phyloP scores from a whole-genome alignment of 2,113 vertebrate species.

The Tenrec ecaudatus region DNA sequence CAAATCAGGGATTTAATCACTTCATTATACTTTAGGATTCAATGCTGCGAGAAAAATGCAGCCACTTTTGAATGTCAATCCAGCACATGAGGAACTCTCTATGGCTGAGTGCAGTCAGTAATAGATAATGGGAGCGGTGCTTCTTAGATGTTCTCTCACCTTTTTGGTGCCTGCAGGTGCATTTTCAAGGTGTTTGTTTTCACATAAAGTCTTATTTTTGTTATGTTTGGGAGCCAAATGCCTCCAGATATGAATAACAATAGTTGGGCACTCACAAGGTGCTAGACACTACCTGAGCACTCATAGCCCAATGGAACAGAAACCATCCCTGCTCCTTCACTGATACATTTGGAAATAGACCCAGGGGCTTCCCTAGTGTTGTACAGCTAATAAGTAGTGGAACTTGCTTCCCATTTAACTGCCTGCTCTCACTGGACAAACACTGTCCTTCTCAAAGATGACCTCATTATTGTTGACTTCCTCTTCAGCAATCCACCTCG shows the following conservation, averaged over 20 bases:
- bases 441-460: background rate
- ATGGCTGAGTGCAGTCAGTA: background rate
- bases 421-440: background rate
- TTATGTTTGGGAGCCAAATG: background rate
- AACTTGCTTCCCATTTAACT: conserved; percentile 26
- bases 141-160: background rate
- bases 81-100: background rate
- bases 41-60: background rate
- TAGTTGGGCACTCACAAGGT: background rate
- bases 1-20: conserved; percentile 15
- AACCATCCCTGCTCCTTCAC: background rate
- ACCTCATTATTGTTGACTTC: background rate
- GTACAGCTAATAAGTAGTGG: background rate
- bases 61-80: background rate
- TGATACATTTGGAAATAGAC: background rate
- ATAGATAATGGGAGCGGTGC: background rate
- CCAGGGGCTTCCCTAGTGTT: background rate
- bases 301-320: background rate
- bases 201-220: background rate
- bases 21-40: background rate
- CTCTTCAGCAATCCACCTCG: background rate
- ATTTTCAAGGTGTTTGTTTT: background rate
- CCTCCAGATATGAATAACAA: background rate
- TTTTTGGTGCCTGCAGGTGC: rapidly evolving
- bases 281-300: background rate